Base-by-base conservation (phyloP, 2,113 vertebrate species). In the Polypterus senegalus region DNA sequence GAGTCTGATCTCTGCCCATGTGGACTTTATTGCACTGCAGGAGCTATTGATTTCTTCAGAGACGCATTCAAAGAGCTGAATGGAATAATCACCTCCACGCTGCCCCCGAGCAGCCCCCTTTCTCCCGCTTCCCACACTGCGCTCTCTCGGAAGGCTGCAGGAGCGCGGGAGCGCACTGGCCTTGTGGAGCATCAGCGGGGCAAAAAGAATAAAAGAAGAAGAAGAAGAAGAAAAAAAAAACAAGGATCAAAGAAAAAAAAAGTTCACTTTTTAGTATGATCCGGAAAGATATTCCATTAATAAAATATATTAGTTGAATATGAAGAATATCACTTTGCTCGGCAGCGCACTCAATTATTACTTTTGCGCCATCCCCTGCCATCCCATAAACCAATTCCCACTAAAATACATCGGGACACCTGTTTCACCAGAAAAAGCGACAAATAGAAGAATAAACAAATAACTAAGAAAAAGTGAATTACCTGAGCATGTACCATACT, bases 401-500 rank as follows among this genome's bases (percentile, higher is more conserved):
- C 4, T 58, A 45, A 4, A 46, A 52, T 54, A 57, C 43, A 52
- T 55, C 47, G 53, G 57, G 54, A 51, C 69, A 69, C 69, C 68
- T 73, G 73, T 63, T 72, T 63, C 51, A 44, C 46, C 1, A 45
- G 5, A 55, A 52, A 27, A 54, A 47, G 9, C 10, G 8, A 4
- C 3, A n/a, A 27, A 46, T 7, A 45, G 61, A 62, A 9, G 54
- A 9, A 46, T 27, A 54, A 11, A n/a, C 57, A 65, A 44, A 9
- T 46, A 8, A 27, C 2, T 55, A 27, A 58, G 4, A 58, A 43
- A 43, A 58, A 58, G 27, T 27, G 5, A 9, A 73, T 61, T 84
- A 88, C 84, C 82, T 84, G 82, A 71, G 76, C 75, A 69, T 74
- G 78, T 64, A 81, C 79, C 83, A 82, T 81, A 63, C 73, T 79